phyloP scores from a whole-genome alignment of 1,140 invertebrate species.

The Chlorops oryzae region DNA sequence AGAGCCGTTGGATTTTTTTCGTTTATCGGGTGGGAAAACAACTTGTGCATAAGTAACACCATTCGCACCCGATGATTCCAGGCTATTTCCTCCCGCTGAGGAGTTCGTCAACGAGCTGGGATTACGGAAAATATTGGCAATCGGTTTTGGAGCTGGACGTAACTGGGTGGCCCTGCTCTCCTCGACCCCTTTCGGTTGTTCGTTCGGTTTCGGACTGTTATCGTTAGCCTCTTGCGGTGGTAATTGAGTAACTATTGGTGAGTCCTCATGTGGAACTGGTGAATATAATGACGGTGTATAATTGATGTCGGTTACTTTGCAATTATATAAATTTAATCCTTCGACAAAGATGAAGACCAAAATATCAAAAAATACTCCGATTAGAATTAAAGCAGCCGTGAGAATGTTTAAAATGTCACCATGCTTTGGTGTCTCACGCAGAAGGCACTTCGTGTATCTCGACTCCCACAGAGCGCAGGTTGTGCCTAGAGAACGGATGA shows the following conservation, averaged over 20 bases:
- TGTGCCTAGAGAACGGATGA: conserved; percentile 33
- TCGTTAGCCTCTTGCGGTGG: conserved; percentile 7
- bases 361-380: conserved; percentile 40
- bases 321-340: conserved; percentile 40
- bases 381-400: conserved; percentile 32
- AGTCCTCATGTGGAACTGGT: conserved; percentile 35
- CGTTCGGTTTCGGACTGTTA: conserved; percentile 30
- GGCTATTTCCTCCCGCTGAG: conserved; percentile 27
- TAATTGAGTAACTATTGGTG: conserved; percentile 6
- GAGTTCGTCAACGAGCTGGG: conserved; percentile 38
- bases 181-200: conserved; percentile 31
- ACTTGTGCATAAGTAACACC: conserved; percentile 44
- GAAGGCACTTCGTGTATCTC: conserved; percentile 32
- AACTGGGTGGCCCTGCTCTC: conserved; percentile 23
- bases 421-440: conserved; percentile 40
- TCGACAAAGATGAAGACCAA: conserved; percentile 37
- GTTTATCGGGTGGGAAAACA: conserved; percentile 38
- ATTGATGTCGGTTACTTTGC: conserved; percentile 41
- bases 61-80: conserved; percentile 24
- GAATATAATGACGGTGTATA: conserved; percentile 41
- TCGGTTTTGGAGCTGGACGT: conserved; percentile 6
- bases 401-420: conserved; percentile 44
- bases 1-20: conserved; percentile 27
- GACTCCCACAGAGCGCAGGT: conserved; percentile 46
- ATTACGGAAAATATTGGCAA: conserved; percentile 27